Conservation (phyloP, 2,113 vertebrate genomes). For the Centropristis striata region DNA sequence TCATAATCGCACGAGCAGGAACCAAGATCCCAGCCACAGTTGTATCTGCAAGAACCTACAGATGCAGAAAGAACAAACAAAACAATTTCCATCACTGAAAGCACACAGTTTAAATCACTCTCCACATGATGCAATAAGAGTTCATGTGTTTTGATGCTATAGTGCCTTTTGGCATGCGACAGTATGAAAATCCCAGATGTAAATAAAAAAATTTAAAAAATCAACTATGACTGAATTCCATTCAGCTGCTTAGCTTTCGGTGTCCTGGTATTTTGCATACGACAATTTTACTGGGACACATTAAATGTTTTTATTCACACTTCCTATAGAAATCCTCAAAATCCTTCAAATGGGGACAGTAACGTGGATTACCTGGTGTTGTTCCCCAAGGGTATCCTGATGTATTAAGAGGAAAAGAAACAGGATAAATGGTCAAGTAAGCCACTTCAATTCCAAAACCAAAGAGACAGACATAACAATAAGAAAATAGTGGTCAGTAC, state of each 20-base stretch:
- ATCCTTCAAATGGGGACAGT: no score
- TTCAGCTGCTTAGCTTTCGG: no score
- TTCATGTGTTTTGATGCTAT: not conserved
- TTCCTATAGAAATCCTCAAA: no score
- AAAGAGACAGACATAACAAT: not conserved
- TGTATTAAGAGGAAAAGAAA: conserved; percentile 19
- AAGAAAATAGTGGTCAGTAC: conserved; percentile 42
- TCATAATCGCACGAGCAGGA: conserved; percentile 66
- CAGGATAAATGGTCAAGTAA: not conserved
- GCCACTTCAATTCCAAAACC: not conserved
- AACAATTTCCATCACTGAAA: not conserved
- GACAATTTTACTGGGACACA: not conserved
- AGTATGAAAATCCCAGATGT: no score
- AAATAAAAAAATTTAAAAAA: no score
- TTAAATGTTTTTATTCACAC: not conserved
- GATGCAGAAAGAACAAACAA: not conserved
- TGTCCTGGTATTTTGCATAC: no score
- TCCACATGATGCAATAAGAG: not conserved
- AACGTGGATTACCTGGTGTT: not conserved
- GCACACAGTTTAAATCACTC: not conserved
- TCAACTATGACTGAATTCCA: no score
- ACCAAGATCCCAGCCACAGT: conserved; percentile 61
- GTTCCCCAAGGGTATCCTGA: not conserved
- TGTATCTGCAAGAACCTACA: conserved; percentile 16
- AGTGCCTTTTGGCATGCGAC: no score